Percentiles rank a stretch among this genome's conserved stretches.
These are phyloP conservation scores for Halyomorpha halys DNA, from an alignment of 1,140 invertebrate species.

Conservation along the genomic window DNA sequence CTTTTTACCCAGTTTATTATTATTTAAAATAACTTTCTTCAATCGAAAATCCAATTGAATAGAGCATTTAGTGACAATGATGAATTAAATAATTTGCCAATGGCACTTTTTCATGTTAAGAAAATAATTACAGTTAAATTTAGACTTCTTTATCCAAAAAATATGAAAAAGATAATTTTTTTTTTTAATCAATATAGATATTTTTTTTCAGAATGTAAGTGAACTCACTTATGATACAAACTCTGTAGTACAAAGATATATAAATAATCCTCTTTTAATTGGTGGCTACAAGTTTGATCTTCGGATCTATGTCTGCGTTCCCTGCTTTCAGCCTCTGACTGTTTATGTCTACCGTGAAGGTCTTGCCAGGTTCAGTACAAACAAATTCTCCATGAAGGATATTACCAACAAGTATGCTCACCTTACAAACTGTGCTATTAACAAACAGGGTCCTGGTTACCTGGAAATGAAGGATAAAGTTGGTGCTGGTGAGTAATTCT, in stretches of 20 bases:
- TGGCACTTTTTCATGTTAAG: too few species aligned
- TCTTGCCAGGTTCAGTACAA: slow-evolving; percentile 55
- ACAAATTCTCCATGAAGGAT: slow-evolving; percentile 71
- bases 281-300: slow-evolving; percentile 83
- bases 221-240: slow-evolving; percentile 58
- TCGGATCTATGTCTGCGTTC: slow-evolving; percentile 71
- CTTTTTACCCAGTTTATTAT: too few species aligned
- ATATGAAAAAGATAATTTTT: too few species aligned
- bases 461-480: slow-evolving; percentile 66
- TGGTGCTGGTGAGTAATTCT: slow-evolving; percentile 49
- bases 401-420: slow-evolving; percentile 79
- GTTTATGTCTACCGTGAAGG: slow-evolving; percentile 76
- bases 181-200: slow-evolving; percentile 11
- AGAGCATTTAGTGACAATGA: too few species aligned
- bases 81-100: too few species aligned
- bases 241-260: slow-evolving; percentile 71
- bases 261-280: slow-evolving; percentile 72
- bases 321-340: slow-evolving; percentile 67
- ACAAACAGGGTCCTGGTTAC: slow-evolving; percentile 67
- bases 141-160: background rate
- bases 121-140: background rate
- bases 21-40: too few species aligned
- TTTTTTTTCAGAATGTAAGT: slow-evolving; percentile 52
- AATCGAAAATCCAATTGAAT: too few species aligned
- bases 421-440: slow-evolving; percentile 78